These are phyloP conservation scores for Antheraea assamensis DNA, from an alignment of 2,888 invertebrate species.

Conservation along the genomic window DNA sequence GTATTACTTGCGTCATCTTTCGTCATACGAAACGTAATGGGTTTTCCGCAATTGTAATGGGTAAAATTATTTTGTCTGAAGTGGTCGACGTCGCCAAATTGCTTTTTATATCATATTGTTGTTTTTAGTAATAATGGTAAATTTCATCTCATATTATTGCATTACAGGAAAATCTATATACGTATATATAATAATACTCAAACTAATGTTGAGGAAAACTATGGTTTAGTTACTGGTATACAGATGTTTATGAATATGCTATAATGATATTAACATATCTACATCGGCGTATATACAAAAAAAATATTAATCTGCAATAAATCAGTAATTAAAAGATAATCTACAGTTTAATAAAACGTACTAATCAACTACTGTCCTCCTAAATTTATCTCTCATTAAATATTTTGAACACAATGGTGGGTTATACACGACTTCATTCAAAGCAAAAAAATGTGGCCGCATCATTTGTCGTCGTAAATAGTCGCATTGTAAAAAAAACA, in stretches of 20 bases:
- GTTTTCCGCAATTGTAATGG: conserved; percentile 4
- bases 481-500: background rate
- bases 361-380: too few species aligned
- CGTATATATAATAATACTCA: background rate
- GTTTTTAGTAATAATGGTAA: background rate
- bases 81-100: background rate
- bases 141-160: background rate
- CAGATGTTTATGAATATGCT: background rate
- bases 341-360: background rate
- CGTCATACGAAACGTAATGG: background rate
- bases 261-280: background rate
- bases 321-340: background rate
- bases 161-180: background rate
- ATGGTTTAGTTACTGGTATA: background rate
- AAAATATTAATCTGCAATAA: background rate
- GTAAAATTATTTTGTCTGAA: background rate
- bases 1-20: conserved; percentile 3
- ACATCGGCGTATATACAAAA: background rate
- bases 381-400: background rate
- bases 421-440: background rate
- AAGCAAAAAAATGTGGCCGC: background rate
- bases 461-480: background rate
- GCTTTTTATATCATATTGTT: background rate
- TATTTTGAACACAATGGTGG: background rate
- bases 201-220: background rate